Base-by-base conservation (phyloP, 1,140 invertebrate species). In the Nautilus pompilius region DNA sequence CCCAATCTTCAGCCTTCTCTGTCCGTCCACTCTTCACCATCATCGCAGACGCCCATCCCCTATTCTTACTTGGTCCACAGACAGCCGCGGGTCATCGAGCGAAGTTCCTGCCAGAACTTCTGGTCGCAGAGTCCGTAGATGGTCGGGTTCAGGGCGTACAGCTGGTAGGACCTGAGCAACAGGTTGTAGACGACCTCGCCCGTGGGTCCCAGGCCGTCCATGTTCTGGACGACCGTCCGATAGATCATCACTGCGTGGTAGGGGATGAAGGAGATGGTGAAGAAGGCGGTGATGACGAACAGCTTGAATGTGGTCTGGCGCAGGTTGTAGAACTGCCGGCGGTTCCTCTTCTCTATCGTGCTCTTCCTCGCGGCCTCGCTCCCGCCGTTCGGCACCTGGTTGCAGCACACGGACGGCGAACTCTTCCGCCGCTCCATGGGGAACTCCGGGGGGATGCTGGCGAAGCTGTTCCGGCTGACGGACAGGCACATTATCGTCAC, bases 381-480 rank as follows among this genome's bases (percentile, higher is more conserved):
- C 24, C 30, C 26, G n/a, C 2, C 2, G 8, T 28, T 53, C 24
- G 30, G 26, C 24, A 28, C 6, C 6, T 53, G 26, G n/a, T n/a
- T n/a, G n/a, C n/a, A n/a, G n/a, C n/a, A n/a, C 15, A 53, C 49
- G 49, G 49, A 28, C 26, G 49, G 49, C 24, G 26, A 6, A 28
- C 49, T 53, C 20, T 53, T 53, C 24, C 49, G 26, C 26, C 30
- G 26, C 49, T 28, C 30, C 4, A 53, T 22, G 5, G 49, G 26
- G 0, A 53, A 15, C 26, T 53, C 49, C 24, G 2, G 5, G 49
- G 49, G 6, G 49, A 53, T 20, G 20, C 5, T 24, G 5, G 26
- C 24, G 49, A 53, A 53, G 49, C 49, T 53, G 49, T 53, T 53
- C 20, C 49, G 49, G 17, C 49, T 53, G 1, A 28, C 49, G 24